Evolutionary conservation across 2,113 vertebrate genomes (phyloP).

Genomic region (Pteropus alecto): DNA sequence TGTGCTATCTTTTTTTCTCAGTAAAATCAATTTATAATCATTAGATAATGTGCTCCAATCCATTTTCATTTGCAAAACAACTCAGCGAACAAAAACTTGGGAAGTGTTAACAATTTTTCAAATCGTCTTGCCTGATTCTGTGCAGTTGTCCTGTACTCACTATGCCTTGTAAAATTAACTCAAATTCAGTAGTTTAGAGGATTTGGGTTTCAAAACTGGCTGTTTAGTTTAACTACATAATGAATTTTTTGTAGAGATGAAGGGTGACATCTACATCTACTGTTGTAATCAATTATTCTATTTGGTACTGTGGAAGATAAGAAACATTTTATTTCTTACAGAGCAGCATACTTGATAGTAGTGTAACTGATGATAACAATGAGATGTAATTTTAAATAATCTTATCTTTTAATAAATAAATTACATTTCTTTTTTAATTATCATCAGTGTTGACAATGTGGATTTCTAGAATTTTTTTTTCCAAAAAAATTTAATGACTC

Average conservation of each 20-base stretch:
- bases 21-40: background rate
- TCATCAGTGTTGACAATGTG: constrained; percentile 59
- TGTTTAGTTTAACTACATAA: background rate
- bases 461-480: constrained; percentile 75
- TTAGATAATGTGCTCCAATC: background rate
- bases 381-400: constrained; percentile 63
- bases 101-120: background rate
- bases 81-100: background rate
- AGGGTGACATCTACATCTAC: background rate
- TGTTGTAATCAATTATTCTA: constrained; percentile 42
- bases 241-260: background rate
- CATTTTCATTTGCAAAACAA: constrained; percentile 38
- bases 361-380: constrained; percentile 48
- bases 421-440: constrained; percentile 77
- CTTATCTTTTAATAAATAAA: constrained; percentile 66
- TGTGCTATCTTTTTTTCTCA: background rate
- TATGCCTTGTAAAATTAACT: background rate
- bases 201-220: background rate
- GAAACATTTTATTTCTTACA: constrained; percentile 56
- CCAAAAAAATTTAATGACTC: constrained; percentile 79
- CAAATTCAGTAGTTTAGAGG: background rate
- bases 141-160: background rate
- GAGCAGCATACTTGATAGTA: constrained; percentile 3
- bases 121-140: background rate
- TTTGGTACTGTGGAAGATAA: background rate